Evolutionary conservation across 1,140 invertebrate genomes (phyloP).

Genomic region (Drosophila neocordata): DNA sequence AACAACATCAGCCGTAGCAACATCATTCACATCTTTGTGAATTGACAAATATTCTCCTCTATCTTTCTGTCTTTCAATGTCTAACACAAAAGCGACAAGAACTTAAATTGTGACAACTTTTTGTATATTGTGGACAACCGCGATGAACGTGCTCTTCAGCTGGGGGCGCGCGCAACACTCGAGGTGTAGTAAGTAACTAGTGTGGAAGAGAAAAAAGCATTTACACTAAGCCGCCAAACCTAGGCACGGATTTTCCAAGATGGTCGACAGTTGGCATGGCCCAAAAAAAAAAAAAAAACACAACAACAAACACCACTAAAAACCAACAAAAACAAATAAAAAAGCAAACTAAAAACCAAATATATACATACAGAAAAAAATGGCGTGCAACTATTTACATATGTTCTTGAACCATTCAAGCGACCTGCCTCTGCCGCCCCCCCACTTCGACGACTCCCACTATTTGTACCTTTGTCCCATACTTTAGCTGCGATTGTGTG

Average conservation of each 20-base stretch:
- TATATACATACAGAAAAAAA: conserved; percentile 42
- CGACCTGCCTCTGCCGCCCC: conserved; percentile 8
- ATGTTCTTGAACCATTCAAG: conserved; percentile 65
- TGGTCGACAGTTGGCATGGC: conserved; percentile 49
- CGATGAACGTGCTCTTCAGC: conserved; percentile 35
- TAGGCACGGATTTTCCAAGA: conserved; percentile 40
- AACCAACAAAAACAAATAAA: not conserved
- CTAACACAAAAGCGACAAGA: conserved; percentile 37
- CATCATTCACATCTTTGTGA: conserved; percentile 19
- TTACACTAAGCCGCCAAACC: conserved; percentile 16
- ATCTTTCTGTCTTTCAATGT: conserved; percentile 63
- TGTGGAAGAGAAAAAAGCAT: conserved; percentile 18
- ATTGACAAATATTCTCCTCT: conserved; percentile 50
- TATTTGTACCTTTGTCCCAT: not conserved
- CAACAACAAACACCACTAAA: not conserved
- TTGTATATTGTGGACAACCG: conserved; percentile 27
- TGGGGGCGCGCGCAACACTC: conserved; percentile 57
- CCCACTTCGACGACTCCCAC: not conserved
- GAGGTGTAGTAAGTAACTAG: conserved; percentile 52
- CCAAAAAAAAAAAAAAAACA: conserved; percentile 29
- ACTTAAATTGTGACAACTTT: conserved; percentile 50
- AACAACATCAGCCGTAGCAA: conserved; percentile 21
- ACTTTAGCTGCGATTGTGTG: conserved; percentile 37
- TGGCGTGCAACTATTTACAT: conserved; percentile 79
- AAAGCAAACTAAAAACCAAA: not conserved